A percentile compares a stretch with the other conserved stretches of the same genome.
phyloP scores from a whole-genome alignment of 2,113 vertebrate genomes.

The Tupaia tana region DNA sequence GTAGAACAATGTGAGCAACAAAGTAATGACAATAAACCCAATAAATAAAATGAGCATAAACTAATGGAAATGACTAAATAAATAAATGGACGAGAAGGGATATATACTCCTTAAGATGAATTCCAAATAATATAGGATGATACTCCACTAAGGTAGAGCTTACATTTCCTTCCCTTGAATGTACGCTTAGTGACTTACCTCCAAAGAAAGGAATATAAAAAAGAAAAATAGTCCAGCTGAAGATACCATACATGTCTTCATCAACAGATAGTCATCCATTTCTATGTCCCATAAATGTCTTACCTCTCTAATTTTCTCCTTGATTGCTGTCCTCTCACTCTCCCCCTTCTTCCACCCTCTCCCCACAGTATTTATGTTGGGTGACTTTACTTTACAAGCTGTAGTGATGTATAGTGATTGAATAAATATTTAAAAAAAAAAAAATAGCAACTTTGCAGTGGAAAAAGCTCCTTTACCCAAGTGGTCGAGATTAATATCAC shows the following conservation, averaged over 20 bases:
- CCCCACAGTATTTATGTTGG: too few species aligned
- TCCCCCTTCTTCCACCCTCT: too few species aligned
- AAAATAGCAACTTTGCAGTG: not conserved
- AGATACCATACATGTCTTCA: too few species aligned
- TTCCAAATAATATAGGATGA: not conserved
- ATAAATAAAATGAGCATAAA: constrained; percentile 24
- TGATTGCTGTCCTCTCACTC: too few species aligned
- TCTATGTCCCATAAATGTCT: too few species aligned
- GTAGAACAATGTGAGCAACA: not conserved
- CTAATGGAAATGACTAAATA: not conserved
- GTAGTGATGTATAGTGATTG: too few species aligned
- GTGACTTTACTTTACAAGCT: too few species aligned
- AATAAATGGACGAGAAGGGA: not conserved
- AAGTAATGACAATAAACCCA: constrained; percentile 1
- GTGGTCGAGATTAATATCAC: not conserved
- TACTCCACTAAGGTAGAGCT: not conserved
- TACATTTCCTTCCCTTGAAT: not conserved
- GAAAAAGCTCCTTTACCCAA: not conserved
- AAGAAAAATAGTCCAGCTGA: not conserved
- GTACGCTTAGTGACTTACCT: not conserved
- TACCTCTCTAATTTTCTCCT: too few species aligned
- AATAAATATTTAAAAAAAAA: not conserved
- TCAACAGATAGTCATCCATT: too few species aligned
- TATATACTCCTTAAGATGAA: not conserved
- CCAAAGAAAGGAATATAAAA: not conserved